phyloP scores from a whole-genome alignment of 2,113 vertebrate genomes.

The Lutjanus erythropterus region DNA sequence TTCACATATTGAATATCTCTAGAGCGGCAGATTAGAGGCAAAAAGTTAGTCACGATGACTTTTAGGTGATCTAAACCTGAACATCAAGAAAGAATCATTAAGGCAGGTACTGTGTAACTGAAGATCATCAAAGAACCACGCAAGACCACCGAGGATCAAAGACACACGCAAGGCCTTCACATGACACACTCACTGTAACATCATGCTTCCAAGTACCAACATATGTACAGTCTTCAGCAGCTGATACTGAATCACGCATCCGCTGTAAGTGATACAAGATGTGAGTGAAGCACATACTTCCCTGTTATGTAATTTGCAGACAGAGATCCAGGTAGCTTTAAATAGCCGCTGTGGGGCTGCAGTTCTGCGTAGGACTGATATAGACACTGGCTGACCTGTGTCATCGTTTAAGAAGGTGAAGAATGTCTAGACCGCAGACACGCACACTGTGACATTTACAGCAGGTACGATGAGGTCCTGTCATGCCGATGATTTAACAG shows the following conservation, averaged over 20 bases:
- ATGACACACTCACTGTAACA: background rate
- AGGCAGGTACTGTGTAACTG: background rate
- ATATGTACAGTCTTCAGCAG: slow-evolving; percentile 5
- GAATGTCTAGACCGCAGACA: slow-evolving; percentile 27
- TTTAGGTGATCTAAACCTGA: background rate
- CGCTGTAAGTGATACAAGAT: slow-evolving; percentile 28
- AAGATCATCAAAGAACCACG: slow-evolving; percentile 36
- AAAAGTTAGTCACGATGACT: background rate
- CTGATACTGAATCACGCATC: slow-evolving; percentile 19
- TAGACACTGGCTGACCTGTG: slow-evolving; percentile 48
- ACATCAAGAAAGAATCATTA: background rate
- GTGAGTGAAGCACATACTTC: slow-evolving; percentile 28
- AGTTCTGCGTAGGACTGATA: slow-evolving; percentile 54
- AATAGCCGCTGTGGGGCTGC: slow-evolving; percentile 58
- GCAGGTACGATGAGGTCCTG: background rate
- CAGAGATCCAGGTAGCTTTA: slow-evolving; percentile 58
- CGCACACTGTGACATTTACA: slow-evolving; percentile 52
- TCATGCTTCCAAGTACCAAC: slow-evolving; percentile 1
- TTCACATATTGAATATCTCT: background rate
- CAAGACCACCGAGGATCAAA: slow-evolving; percentile 37
- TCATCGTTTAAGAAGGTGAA: slow-evolving; percentile 39
- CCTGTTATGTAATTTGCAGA: slow-evolving; percentile 67
- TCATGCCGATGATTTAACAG: background rate
- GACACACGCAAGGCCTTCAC: background rate
- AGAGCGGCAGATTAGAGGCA: background rate